Evolutionary conservation across 1,140 invertebrate genomes (phyloP), one percentile per base, ranked within the genome.

Genomic region (Babylonia areolata): DNA sequence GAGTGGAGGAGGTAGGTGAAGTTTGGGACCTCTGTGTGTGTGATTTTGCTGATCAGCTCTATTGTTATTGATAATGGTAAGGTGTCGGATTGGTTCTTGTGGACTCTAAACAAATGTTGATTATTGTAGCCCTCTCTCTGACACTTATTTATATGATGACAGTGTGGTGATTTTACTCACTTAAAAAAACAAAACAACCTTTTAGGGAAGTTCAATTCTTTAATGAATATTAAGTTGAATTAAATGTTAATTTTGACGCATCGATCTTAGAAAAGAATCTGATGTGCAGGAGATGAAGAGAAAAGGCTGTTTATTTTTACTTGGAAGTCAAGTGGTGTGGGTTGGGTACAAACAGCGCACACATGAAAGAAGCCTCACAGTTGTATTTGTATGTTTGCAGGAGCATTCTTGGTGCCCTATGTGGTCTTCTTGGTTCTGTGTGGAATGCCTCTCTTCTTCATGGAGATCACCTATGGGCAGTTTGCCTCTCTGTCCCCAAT

Each of bases 331-430:
- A 37, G 73, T 35, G 73, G 11, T 37, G 73, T 20, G 31, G 11
- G 9, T 77, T 12, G 33, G 33, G 33, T 31, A 77, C 31, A 39
- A 20, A 37, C 73, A 33, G 15, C 33, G 17, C 15, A 11, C 12
- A 73, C 12, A 35, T 20, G 73, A 23, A 77, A 77, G 33, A 17
- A 35, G 37, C 31, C 9, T 35, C 31, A 31, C 15, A 37, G 9
- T 17, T 84, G 6, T 81, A 11, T 75, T 35, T 78, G 75, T 33
- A 46, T 35, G 12, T n/a, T 79, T 88, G 31, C 81, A 91, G 90
- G 91, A 85, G 91, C 89, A n/a, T 91, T 91, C 86, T 81, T 91
- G 20, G 87, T 91, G 51, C 91, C 91, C 20, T 91, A 91, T 75
- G 78, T 87, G 58, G 81, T 90, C 17, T 90, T 91, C 80, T 75